Evolutionary conservation across 2,113 vertebrate genomes (phyloP), one percentile per base, ranked within the genome.

Genomic region (Hippopotamus amphibius): DNA sequence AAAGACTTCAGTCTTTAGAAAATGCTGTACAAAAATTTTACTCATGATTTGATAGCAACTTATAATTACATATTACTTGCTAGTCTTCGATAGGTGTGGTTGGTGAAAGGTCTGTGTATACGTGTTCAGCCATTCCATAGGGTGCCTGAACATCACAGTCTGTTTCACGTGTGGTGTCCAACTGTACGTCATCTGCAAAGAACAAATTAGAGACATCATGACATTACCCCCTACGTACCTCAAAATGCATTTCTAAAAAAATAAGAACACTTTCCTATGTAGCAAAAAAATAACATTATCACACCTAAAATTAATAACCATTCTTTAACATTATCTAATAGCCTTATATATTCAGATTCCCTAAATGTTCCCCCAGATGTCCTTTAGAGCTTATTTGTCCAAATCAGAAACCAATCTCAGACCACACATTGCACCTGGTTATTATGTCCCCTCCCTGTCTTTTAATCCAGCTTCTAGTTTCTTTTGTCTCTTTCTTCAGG

Each of bases 1-100:
- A 19, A 82, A 59, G 80, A 66, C 37, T 19, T 90, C 46, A 17
- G 30, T 88, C 91, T 86, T 86, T 24, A 83, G 89, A 84, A 93
- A 72, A 90, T 65, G 53, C 12, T 50, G 19, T 53, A 50, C 16
- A 19, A 6, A 83, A 68, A 9, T 17, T 53, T 48, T 53, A 4
- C 63, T 84, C 69, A n/a, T 55, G 66, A 68, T 85, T 30, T 71
- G 16, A 43, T 7, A 83, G 37, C 53, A 84, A 33, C 46, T 66
- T 93, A 26, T 5, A 84, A n/a, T n/a, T 26, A 48, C 30, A n/a
- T 17, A 2, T 50, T 41, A 55, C 82, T 82, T 22, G 46, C 53
- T n/a, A n/a, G 26, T 83, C 61, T 83, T 76, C 30, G 90, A 22
- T 2, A 30, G 6, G 22, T 16, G 12, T 65, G 88, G 37, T 2